phyloP scores from a whole-genome alignment of 2,888 invertebrate species.

The Eristalis arbustorum region DNA sequence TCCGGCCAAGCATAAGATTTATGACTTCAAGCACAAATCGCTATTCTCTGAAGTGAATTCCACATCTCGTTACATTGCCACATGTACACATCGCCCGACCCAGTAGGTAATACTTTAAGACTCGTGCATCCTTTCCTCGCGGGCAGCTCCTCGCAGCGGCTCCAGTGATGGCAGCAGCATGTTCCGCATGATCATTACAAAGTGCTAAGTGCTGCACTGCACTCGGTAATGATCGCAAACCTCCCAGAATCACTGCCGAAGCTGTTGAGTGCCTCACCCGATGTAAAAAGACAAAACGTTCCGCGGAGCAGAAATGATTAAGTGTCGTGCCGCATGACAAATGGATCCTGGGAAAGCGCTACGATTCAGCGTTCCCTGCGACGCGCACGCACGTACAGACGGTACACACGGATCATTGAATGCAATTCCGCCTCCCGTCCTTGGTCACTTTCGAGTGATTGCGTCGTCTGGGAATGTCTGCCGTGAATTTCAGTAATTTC shows the following conservation, averaged over 20 bases:
- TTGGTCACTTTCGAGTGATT: constrained; percentile 60
- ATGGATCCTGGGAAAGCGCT: constrained; percentile 64
- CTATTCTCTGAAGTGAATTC: constrained; percentile 23
- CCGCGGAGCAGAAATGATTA: constrained; percentile 59
- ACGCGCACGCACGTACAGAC: neutral
- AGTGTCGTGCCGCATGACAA: constrained; percentile 64
- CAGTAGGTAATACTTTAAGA: constrained; percentile 58
- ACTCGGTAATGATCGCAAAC: constrained; percentile 52
- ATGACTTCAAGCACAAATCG: constrained; percentile 50
- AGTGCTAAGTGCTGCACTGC: constrained; percentile 64
- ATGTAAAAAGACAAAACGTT: constrained; percentile 38
- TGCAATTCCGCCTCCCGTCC: constrained; percentile 17
- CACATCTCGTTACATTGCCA: constrained; percentile 37
- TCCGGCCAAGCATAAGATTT: constrained; percentile 58
- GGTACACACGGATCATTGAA: neutral
- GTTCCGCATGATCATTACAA: constrained; percentile 66
- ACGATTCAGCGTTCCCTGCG: constrained; percentile 28
- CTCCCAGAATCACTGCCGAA: constrained; percentile 67
- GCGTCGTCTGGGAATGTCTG: constrained; percentile 78
- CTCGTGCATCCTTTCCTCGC: constrained; percentile 63
- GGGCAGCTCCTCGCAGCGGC: constrained; percentile 18
- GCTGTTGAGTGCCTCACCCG: constrained; percentile 52
- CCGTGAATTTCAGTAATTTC: constrained; percentile 73
- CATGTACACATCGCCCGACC: constrained; percentile 35
- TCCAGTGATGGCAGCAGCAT: constrained; percentile 19